Evolutionary conservation across 2,113 vertebrate species (phyloP), one percentile per base, ranked within the genome.

Genomic region (Pandion haliaetus): DNA sequence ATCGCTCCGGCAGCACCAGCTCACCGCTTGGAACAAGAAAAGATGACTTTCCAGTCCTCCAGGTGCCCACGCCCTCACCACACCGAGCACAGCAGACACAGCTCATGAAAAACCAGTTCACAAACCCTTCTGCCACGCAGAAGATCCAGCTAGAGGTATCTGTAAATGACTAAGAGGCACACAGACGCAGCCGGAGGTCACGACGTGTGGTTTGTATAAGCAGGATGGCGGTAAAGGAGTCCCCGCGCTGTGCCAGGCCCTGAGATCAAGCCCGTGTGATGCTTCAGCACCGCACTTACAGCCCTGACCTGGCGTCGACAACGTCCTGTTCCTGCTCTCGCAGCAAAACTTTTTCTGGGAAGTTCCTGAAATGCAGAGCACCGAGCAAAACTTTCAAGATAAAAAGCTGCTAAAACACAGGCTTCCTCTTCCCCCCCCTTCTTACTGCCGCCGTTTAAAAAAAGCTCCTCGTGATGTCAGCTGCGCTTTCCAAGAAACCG

Each of bases 191-290:
- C 34, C 72, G 8, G 73, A 20, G 54, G 50, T 36, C 50, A 42
- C 34, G 6, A 10, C 0, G 0, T 0, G 6, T 2, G 28, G 32
- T n/a, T 13, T 31, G 13, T 6, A 3, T 2, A 20, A 28, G 14
- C 29, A 16, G 84, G 34, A 20, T 4, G 24, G 44, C n/a, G 24
- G 44, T 24, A 17, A 13, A 52, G 55, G n/a, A 42, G 34, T 3
- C 38, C 12, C 54, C 8, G 14, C 1, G 2, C 36, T 2, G 47
- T 32, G 18, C 40, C 73, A 42, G 32, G 29, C 31, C 15, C 72
- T 0, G 4, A 31, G 73, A 40, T 11, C 1, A 21, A 36, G 67
- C 63, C 13, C 5, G 0, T 5, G 47, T 34, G 44, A n/a, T 6
- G 36, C 17, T 54, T 7, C 16, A 12, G 29, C 9, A 1, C 17